These are phyloP conservation scores for Zygogramma bicolorata DNA, from an alignment of 2,888 invertebrate genomes.

Conservation along the genomic window DNA sequence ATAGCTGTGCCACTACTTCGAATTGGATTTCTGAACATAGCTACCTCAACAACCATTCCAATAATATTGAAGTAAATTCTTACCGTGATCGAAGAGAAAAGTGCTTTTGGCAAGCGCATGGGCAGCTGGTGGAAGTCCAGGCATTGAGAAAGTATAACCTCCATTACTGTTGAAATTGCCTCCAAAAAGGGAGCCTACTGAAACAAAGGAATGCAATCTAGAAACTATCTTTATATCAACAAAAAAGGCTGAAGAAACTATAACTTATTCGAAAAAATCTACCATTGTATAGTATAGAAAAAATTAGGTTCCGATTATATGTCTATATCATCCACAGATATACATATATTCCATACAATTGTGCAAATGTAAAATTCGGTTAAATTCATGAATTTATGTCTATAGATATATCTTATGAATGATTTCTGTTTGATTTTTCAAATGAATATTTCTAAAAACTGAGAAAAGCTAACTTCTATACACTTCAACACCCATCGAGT, in stretches of 20 bases:
- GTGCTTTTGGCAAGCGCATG: constrained; percentile 64
- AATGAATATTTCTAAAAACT: no score
- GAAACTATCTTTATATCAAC: not conserved
- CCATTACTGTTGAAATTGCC: constrained; percentile 63
- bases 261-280: not conserved
- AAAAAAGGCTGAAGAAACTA: not conserved
- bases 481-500: no score
- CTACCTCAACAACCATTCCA: not conserved
- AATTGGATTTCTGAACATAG: not conserved
- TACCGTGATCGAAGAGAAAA: constrained; percentile 66
- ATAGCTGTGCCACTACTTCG: not conserved
- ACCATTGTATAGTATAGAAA: not conserved
- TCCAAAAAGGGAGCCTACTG: constrained; percentile 66
- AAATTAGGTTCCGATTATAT: not conserved
- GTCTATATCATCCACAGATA: no score
- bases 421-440: no score
- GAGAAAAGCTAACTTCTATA: no score
- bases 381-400: no score
- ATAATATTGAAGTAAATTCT: constrained; percentile 42
- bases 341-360: no score
- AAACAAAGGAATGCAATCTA: constrained; percentile 55
- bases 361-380: no score
- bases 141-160: constrained; percentile 64
- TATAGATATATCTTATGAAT: no score
- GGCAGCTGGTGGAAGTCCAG: constrained; percentile 64